Base-by-base conservation (phyloP, 2,113 vertebrate genomes). In the Aleadryas rufinucha region DNA sequence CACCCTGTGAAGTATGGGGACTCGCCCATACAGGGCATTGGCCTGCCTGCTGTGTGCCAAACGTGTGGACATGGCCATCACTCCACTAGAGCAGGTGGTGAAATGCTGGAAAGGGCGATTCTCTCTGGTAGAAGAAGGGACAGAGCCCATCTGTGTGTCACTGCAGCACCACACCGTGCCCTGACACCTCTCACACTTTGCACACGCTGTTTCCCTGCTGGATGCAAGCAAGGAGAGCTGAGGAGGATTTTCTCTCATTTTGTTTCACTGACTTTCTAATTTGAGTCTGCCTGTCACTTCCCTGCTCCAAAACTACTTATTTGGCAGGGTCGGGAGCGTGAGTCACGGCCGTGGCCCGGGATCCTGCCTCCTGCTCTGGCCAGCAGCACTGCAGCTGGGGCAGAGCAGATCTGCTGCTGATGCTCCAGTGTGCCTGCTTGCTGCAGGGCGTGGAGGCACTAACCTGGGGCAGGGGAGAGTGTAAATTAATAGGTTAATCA, bases 271-370 rank as follows among this genome's bases (percentile, higher is more conserved):
- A 39, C 39, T 82, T 85, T 82, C 78, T 95, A 87, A 90, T 89
- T 84, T 79, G 93, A 80, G 56, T 56, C 80, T 97, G 63, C 80
- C 28, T 87, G 66, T 96, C 16, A 13, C 86, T 93, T 94, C 68
- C 75, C 95, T 22, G 13, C 93, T 97, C 95, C 97, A 97, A 81
- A 97, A 96, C 97, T 98, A 97, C 97, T 97, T 68, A 64, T 96
- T 97, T 98, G 98, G 97, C 98, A 98, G 92, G 27, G 35, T 7
- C 0, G 2, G 33, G 83, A 68, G 81, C 35, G 15, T 98, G 97
- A 98, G 93, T 98, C 98, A 97, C 0, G 2, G 83, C 88, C 1
- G 0, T 95, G 95, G 93, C 65, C 77, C 65, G 6, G 59, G 86
- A 91, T 95, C 92, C 94, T 53, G 42, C 88, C 90, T 97, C 82